These are phyloP conservation scores for Ictalurus furcatus DNA, from an alignment of 2,113 vertebrate genomes.

Conservation along the genomic window DNA sequence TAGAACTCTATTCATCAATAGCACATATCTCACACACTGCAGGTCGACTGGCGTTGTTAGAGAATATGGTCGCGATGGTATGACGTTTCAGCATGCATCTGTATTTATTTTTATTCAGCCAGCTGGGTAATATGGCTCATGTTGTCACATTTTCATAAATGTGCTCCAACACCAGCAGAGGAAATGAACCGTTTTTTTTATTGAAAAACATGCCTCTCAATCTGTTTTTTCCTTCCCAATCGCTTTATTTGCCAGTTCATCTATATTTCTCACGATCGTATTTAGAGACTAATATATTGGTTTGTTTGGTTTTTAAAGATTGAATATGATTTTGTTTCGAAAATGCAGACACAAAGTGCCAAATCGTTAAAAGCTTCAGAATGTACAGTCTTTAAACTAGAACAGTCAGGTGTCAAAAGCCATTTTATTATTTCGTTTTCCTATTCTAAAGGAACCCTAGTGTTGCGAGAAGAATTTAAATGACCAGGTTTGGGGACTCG, in stretches of 20 bases:
- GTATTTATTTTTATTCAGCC: conserved; percentile 48
- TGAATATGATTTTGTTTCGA: conserved; percentile 27
- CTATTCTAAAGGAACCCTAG: conserved; percentile 40
- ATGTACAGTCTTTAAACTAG: conserved; percentile 44
- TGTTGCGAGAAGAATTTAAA: conserved; percentile 60
- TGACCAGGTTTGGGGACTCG: conserved; percentile 53
- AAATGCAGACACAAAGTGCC: conserved; percentile 19
- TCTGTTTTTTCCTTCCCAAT: conserved; percentile 59
- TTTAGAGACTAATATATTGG: neutral
- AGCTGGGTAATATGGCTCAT: conserved; percentile 11
- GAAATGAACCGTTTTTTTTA: conserved; percentile 57
- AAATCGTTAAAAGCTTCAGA: conserved; percentile 45
- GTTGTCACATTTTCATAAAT: conserved; percentile 46
- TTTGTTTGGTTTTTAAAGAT: conserved; percentile 32
- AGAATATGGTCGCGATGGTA: conserved; percentile 58
- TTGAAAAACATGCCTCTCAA: conserved; percentile 57
- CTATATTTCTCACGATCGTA: conserved; percentile 37
- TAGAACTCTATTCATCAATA: conserved; percentile 21
- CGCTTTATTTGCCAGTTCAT: conserved; percentile 55
- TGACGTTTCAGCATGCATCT: neutral
- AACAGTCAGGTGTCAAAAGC: conserved; percentile 37
- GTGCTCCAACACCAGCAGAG: conserved; percentile 52
- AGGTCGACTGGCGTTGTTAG: conserved; percentile 64
- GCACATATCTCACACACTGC: conserved; percentile 18
- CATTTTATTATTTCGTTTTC: conserved; percentile 26